Percentiles rank a stretch among this genome's conserved stretches.
Evolutionary conservation across 1,140 invertebrate species (phyloP).

Genomic region (Drosophila novamexicana): DNA sequence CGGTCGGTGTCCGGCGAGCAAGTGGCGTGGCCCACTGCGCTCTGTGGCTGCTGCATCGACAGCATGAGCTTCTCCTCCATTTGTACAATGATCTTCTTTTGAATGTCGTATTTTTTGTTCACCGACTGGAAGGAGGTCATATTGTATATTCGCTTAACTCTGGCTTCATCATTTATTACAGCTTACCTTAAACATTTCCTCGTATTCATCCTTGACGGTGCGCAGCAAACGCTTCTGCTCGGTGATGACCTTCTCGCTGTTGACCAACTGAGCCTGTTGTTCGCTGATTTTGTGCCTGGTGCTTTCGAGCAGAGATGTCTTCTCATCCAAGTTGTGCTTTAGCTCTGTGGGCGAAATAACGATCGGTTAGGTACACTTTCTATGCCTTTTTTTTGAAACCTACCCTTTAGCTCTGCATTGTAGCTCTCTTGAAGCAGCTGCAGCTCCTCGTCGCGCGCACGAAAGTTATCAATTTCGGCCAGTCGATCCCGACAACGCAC

Average conservation of each 20-base stretch:
- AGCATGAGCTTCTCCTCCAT: constrained; percentile 89
- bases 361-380: no score
- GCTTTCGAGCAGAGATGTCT: constrained; percentile 85
- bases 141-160: neutral
- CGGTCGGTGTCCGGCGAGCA: constrained; percentile 82
- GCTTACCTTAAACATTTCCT: constrained; percentile 85
- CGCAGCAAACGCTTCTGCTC: constrained; percentile 85
- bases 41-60: constrained; percentile 84
- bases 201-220: constrained; percentile 85
- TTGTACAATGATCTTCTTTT: constrained; percentile 88
- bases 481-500: constrained; percentile 85
- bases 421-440: constrained; percentile 84
- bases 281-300: constrained; percentile 85
- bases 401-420: constrained; percentile 84
- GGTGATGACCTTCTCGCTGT: constrained; percentile 85
- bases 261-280: constrained; percentile 84
- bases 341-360: constrained; percentile 63
- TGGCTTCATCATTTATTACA: neutral
- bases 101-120: constrained; percentile 89
- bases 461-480: constrained; percentile 81
- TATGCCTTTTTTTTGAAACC: neutral
- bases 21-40: constrained; percentile 70
- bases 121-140: constrained; percentile 85
- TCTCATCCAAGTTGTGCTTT: constrained; percentile 79
- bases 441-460: constrained; percentile 83